Percentiles rank a stretch among this genome's conserved stretches.
These are phyloP conservation scores for Choristoneura rosaceana DNA, from an alignment of 2,888 invertebrate genomes.

Conservation along the genomic window DNA sequence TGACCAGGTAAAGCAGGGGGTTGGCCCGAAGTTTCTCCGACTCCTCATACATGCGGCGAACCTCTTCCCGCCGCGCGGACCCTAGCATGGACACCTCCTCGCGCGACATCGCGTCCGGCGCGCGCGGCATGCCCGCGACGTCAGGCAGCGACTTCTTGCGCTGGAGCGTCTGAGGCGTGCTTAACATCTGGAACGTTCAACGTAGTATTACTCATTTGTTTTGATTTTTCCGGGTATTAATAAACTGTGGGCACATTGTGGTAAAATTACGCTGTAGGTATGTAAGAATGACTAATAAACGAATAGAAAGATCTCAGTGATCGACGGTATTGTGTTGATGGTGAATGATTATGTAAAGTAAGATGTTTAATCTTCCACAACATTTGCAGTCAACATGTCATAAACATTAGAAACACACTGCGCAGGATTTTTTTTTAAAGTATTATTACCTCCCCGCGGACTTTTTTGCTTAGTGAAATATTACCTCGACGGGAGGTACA, in stretches of 20 bases:
- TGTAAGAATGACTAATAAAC: neutral
- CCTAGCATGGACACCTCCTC: slow-evolving; percentile 98
- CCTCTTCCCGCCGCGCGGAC: slow-evolving; percentile 96
- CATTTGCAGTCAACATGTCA: neutral
- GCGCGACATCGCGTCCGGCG: slow-evolving; percentile 94
- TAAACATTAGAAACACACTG: neutral
- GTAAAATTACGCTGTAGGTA: neutral
- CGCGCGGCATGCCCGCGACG: slow-evolving; percentile 93
- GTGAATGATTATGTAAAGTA: neutral
- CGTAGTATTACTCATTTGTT: slow-evolving; percentile 23
- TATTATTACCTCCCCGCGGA: neutral
- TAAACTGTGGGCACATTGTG: neutral
- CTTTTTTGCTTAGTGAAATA: neutral
- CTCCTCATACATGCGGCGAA: slow-evolving; percentile 95
- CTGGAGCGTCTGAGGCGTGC: slow-evolving; percentile 92
- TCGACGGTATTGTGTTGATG: neutral
- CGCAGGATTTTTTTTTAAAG: too few species aligned
- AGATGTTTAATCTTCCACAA: neutral
- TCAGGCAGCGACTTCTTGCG: slow-evolving; percentile 99
- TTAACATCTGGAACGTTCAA: slow-evolving; percentile 87
- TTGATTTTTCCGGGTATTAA: neutral
- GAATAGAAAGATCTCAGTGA: neutral
- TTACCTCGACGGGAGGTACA: slow-evolving; percentile 94
- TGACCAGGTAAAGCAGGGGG: slow-evolving; percentile 97
- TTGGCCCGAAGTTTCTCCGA: slow-evolving; percentile 96